phyloP scores from a whole-genome alignment of 2,113 vertebrate genomes.

The Caretta caretta region DNA sequence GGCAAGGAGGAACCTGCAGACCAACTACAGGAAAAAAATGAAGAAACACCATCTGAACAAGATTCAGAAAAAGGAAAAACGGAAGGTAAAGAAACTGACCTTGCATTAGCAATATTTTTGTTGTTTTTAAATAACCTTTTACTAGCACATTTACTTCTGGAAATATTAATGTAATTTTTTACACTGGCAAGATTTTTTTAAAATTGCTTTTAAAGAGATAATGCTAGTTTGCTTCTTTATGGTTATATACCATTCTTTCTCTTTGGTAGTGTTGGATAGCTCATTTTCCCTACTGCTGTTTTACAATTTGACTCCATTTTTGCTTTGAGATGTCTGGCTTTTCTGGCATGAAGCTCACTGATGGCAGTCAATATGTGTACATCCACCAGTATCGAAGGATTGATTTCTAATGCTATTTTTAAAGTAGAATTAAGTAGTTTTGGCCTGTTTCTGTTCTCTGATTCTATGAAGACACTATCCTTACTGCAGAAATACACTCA shows the following conservation, averaged over 20 bases:
- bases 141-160: neutral
- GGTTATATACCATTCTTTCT: neutral
- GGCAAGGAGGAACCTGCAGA: constrained; percentile 69
- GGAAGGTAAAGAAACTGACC: constrained; percentile 79
- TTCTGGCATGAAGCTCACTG: neutral
- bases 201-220: neutral
- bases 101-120: constrained; percentile 28
- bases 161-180: neutral
- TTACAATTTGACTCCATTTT: neutral
- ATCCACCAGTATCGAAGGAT: neutral
- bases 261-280: neutral
- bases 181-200: neutral
- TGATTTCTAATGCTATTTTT: neutral
- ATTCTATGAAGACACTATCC: neutral
- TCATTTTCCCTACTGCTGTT: neutral
- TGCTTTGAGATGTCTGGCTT: neutral
- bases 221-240: neutral
- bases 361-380: neutral
- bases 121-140: neutral
- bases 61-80: constrained; percentile 74
- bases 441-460: neutral
- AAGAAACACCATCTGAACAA: constrained; percentile 66
- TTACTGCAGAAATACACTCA: accelerated
- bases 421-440: neutral
- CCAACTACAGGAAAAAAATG: constrained; percentile 58